Conservation (phyloP, 2,113 vertebrate species). For the Apeltes quadracus region DNA sequence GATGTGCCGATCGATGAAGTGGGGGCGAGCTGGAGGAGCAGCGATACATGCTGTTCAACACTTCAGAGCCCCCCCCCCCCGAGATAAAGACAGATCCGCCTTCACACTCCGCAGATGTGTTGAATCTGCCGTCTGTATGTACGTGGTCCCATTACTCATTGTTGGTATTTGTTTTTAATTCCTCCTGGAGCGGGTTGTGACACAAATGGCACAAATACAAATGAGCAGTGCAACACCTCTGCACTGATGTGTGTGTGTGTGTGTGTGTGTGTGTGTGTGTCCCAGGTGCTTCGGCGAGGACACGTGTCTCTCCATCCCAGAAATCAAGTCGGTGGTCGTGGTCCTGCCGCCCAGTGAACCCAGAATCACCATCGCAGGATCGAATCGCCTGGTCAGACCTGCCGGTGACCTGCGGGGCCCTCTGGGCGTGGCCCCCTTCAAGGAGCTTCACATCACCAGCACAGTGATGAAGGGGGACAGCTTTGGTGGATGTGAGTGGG, state of each 20-base stretch:
- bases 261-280: conserved; percentile 14
- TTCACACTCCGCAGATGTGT: conserved; percentile 24
- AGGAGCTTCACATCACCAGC: conserved; percentile 81
- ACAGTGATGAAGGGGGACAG: conserved; percentile 83
- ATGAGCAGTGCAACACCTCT: not conserved
- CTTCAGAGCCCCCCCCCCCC: conserved; percentile 23
- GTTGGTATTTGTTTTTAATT: not conserved
- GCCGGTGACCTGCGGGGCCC: conserved; percentile 83
- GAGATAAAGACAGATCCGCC: conserved; percentile 34
- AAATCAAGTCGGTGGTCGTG: conserved; percentile 89
- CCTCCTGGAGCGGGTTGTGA: not conserved
- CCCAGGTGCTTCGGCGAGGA: conserved; percentile 96
- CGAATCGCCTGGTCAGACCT: conserved; percentile 87
- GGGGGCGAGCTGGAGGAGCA: conserved; percentile 32
- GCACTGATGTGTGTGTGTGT: not conserved
- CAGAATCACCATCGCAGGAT: conserved; percentile 90
- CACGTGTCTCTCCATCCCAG: conserved; percentile 90
- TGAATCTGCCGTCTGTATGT: conserved; percentile 10
- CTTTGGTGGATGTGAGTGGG: conserved; percentile 74
- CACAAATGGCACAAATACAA: not conserved
- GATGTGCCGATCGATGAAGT: conserved; percentile 49
- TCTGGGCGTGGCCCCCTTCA: conserved; percentile 88
- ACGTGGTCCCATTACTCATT: not conserved
- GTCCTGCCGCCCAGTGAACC: conserved; percentile 94
- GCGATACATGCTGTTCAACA: conserved; percentile 35